Percentiles rank a stretch among this genome's conserved stretches.
These are phyloP conservation scores for Dendropsophus ebraccatus DNA, from an alignment of 2,113 vertebrate species.

Conservation along the genomic window DNA sequence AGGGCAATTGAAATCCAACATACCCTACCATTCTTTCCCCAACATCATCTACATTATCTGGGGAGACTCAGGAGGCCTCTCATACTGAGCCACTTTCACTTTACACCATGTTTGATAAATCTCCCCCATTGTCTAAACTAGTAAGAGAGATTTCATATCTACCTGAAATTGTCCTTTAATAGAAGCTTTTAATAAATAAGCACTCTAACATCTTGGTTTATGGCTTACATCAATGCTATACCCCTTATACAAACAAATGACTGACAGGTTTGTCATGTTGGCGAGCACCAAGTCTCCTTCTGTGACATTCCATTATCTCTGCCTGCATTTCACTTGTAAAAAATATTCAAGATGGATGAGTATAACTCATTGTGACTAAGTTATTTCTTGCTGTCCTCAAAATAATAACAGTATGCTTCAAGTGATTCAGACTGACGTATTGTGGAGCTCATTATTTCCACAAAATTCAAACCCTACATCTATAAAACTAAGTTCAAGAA, in stretches of 20 bases:
- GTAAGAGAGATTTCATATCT: neutral
- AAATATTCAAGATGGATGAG: constrained; percentile 23
- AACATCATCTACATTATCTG: neutral
- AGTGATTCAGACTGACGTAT: constrained; percentile 40
- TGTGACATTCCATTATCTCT: constrained; percentile 18
- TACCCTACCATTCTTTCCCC: no score
- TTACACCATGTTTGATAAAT: no score
- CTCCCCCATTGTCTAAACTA: neutral
- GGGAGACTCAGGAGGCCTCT: no score
- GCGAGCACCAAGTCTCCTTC: neutral
- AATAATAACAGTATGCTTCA: constrained; percentile 23
- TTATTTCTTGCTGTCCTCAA: constrained; percentile 23
- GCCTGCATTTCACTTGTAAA: constrained; percentile 8
- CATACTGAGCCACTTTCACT: no score
- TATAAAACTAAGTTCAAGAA: neutral
- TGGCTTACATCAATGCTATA: neutral
- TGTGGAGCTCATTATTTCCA: constrained; percentile 37
- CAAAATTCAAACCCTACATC: constrained; percentile 29
- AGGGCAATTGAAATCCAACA: no score
- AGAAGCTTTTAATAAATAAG: neutral
- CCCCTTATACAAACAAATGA: neutral
- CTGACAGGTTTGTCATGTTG: neutral
- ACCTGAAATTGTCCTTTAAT: neutral
- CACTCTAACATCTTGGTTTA: neutral
- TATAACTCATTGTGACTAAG: constrained; percentile 9